Conservation (phyloP, 2,797 vertebrate species). For the Orientallactaga sibirica region DNA sequence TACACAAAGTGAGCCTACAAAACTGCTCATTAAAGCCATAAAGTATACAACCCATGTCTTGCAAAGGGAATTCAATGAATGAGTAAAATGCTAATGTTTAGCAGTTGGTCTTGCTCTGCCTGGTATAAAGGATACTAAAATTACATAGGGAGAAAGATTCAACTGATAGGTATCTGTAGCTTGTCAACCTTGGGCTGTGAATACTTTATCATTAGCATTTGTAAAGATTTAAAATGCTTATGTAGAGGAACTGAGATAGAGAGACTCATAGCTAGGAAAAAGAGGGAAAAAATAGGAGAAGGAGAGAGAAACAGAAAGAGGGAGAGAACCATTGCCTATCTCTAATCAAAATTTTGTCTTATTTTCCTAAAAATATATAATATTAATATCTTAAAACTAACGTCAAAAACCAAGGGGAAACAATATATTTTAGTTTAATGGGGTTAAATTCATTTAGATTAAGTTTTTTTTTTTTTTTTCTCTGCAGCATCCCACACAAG, state of each 20-base stretch:
- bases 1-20: neutral
- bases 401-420: neutral
- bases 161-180: neutral
- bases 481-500: neutral
- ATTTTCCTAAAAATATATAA: slow-evolving; percentile 51
- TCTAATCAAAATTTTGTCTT: slow-evolving; percentile 23
- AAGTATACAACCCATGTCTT: slow-evolving; percentile 12
- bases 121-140: neutral
- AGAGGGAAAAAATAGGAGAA: neutral
- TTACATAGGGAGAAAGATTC: neutral
- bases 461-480: slow-evolving; percentile 21
- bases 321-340: neutral
- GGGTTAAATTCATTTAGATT: neutral
- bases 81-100: neutral
- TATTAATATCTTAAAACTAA: neutral
- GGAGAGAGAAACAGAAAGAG: neutral
- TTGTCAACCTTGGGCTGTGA: neutral
- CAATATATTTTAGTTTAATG: neutral
- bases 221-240: neutral
- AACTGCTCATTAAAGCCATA: neutral
- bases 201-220: neutral
- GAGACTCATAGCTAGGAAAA: neutral
- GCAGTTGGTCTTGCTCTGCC: neutral
- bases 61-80: neutral
- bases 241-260: slow-evolving; percentile 28